A percentile compares a stretch with the other conserved stretches of the same genome.
Evolutionary conservation across 2,888 invertebrate genomes (phyloP).

Genomic region (Timandra comae): DNA sequence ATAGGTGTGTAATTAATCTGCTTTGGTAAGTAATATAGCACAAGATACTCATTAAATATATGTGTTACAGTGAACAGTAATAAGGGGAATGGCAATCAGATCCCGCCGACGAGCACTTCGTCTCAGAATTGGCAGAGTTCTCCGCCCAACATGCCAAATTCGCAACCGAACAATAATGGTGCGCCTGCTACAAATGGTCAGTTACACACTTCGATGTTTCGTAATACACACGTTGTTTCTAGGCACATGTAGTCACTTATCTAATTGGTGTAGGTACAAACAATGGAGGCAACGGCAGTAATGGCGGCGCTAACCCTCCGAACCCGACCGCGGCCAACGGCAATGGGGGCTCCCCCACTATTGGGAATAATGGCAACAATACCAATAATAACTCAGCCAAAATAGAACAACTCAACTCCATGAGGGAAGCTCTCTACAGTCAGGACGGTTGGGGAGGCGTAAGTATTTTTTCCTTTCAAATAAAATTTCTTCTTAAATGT

Average conservation of each 20-base stretch:
- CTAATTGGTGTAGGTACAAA: conserved; percentile 48
- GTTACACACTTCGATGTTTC: conserved; percentile 6
- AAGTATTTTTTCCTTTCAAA: conserved; percentile 58
- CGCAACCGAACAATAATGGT: conserved; percentile 68
- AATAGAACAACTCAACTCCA: conserved; percentile 91
- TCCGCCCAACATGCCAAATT: conserved; percentile 66
- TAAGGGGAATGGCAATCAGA: conserved; percentile 62
- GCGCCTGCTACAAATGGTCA: conserved; percentile 65
- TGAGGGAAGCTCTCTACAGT: conserved; percentile 93
- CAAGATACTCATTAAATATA: no score
- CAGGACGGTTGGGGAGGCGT: conserved; percentile 96
- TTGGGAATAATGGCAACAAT: conserved; percentile 64
- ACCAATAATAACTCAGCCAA: conserved; percentile 83
- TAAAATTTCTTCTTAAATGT: neutral
- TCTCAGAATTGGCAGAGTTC: conserved; percentile 66
- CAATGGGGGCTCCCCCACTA: conserved; percentile 52
- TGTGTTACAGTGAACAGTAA: conserved; percentile 70
- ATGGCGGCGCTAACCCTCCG: conserved; percentile 65
- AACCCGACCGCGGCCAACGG: conserved; percentile 51
- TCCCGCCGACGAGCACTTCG: conserved; percentile 61
- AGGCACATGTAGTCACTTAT: conserved; percentile 3
- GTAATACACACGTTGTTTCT: neutral
- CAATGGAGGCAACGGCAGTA: conserved; percentile 55
- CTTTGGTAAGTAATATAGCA: no score
- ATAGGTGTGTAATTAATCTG: no score